Conservation (phyloP, 2,797 vertebrate species). For the Selene dorsalis region DNA sequence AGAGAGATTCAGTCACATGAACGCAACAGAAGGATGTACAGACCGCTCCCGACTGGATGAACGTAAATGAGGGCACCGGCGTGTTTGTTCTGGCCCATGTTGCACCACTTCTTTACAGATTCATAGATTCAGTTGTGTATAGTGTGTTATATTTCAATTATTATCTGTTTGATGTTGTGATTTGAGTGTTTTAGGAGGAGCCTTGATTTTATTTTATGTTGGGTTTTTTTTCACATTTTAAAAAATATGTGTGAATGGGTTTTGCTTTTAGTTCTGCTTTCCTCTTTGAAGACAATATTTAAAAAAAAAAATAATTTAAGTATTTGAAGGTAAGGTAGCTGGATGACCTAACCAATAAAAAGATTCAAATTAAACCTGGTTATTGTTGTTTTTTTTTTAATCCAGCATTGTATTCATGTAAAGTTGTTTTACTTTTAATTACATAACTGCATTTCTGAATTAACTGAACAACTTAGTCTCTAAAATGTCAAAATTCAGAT, state of each 20-base stretch:
- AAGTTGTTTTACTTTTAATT: too few species aligned
- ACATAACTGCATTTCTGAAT: too few species aligned
- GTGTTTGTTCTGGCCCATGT: slow-evolving; percentile 54
- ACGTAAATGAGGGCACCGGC: slow-evolving; percentile 23
- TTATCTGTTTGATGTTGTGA: slow-evolving; percentile 69
- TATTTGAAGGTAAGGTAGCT: slow-evolving; percentile 87
- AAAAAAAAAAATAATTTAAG: slow-evolving; percentile 70
- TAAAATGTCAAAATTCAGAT: too few species aligned
- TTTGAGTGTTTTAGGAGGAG: slow-evolving; percentile 58
- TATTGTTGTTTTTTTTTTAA: background rate
- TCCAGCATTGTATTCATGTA: background rate
- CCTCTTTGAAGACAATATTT: slow-evolving; percentile 74
- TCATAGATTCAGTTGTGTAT: slow-evolving; percentile 59
- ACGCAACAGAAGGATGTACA: slow-evolving; percentile 26
- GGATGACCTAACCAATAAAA: slow-evolving; percentile 85
- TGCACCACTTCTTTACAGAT: slow-evolving; percentile 52
- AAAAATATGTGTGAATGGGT: slow-evolving; percentile 50
- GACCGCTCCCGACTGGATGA: slow-evolving; percentile 49
- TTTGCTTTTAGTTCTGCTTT: slow-evolving; percentile 70
- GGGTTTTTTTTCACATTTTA: slow-evolving; percentile 51
- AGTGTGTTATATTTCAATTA: slow-evolving; percentile 47
- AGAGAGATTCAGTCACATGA: slow-evolving; percentile 47
- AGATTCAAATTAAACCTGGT: slow-evolving; percentile 35
- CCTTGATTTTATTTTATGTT: slow-evolving; percentile 17
- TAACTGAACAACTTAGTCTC: too few species aligned